These are phyloP conservation scores for Limnephilus marmoratus DNA, from an alignment of 2,888 invertebrate species.

Conservation along the genomic window DNA sequence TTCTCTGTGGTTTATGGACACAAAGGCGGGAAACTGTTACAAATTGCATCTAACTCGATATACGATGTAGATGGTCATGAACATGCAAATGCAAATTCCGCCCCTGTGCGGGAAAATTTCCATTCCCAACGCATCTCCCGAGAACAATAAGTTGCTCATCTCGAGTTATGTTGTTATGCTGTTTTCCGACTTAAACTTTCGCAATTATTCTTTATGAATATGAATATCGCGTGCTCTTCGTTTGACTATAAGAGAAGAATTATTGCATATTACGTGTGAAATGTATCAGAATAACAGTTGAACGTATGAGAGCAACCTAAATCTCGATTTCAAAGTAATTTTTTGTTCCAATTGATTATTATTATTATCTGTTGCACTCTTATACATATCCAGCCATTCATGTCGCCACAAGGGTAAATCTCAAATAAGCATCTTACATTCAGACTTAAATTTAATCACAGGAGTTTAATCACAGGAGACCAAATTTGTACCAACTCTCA, in stretches of 20 bases:
- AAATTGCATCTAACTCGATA: neutral
- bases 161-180: neutral
- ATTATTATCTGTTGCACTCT: no score
- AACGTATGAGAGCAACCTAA: neutral
- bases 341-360: no score
- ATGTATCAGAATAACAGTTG: neutral
- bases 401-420: no score
- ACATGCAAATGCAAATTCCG: conserved; percentile 22
- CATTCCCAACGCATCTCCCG: conserved; percentile 22
- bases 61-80: neutral
- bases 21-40: neutral
- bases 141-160: conserved; percentile 29
- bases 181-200: neutral
- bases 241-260: neutral
- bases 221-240: neutral
- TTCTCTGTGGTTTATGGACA: neutral
- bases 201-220: neutral
- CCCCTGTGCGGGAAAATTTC: conserved; percentile 4
- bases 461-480: no score
- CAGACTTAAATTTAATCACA: neutral
- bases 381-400: no score
- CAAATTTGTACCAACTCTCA: no score
- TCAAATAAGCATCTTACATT: neutral
- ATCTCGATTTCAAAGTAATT: no score
- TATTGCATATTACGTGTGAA: no score